Base-by-base conservation (phyloP, 2,797 vertebrate species). In the Brachymystax lenok region DNA sequence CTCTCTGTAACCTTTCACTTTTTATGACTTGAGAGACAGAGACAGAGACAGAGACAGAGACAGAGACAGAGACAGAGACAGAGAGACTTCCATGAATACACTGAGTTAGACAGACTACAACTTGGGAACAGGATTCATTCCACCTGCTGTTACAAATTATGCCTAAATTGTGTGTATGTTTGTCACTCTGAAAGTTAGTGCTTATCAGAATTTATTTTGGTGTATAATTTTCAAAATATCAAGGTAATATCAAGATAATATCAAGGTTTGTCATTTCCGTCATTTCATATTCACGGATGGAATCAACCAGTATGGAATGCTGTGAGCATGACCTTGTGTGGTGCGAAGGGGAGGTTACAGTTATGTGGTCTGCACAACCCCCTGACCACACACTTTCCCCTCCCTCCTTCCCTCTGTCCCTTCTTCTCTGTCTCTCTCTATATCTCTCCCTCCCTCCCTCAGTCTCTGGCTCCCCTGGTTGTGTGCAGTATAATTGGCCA, bases 401-500 rank as follows among this genome's bases (percentile, higher is more conserved):
- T 35, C 33, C 61, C 27, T 75, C 52, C 30, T 56, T 77, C 72
- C 73, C 63, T 74, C 73, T 24, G 24, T 35, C 83, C 80, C 83
- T 74, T 76, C 66, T 74, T 33, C 78, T 63, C 61, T n/a, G 77
- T 68, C 61, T n/a, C 69, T 24, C 66, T 63, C 35, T 35, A 35
- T 35, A 6, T 46, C 40, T 12, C 33, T 77, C 69, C n/a, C 40
- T 73, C 51, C 59, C 51, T 40, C 50, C 77, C 52, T 73, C 35
- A 5, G 73, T 81, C 61, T 71, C 66, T 59, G 61, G 21, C 59
- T 76, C 64, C 66, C 59, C 75, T 75, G 80, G 79, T 88, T 81
- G 79, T 84, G 79, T 71, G 86, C 89, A 86, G 87, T 91, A 61
- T 61, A 90, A 92, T 92, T 93, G 92, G 93, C 90, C 91, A 85